These are phyloP conservation scores for Cyclopterus lumpus DNA, from an alignment of 2,797 vertebrate genomes.

Conservation along the genomic window DNA sequence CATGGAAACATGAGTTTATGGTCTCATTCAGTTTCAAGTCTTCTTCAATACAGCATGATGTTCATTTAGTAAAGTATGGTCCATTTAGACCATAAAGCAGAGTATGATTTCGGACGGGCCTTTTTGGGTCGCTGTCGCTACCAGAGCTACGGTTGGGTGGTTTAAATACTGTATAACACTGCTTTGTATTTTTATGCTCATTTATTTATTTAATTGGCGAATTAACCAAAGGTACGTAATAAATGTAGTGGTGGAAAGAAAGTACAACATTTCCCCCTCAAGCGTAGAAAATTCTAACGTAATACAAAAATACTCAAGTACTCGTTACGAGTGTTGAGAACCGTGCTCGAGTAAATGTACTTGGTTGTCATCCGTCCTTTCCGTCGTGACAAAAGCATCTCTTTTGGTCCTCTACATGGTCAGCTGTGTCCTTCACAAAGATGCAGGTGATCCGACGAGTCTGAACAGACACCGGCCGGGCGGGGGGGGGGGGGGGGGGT, in stretches of 20 bases:
- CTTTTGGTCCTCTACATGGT: slow-evolving; percentile 20
- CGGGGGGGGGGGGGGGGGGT: slow-evolving; percentile 28
- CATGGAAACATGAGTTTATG: too few relatives aligned
- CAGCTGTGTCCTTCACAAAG: slow-evolving; percentile 49
- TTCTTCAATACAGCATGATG: too few relatives aligned
- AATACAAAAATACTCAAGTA: neutral
- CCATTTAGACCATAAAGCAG: too few relatives aligned
- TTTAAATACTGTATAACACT: neutral
- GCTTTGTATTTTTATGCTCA: neutral
- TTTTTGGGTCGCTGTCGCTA: too few relatives aligned
- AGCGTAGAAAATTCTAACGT: neutral
- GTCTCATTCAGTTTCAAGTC: too few relatives aligned
- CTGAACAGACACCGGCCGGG: slow-evolving; percentile 44
- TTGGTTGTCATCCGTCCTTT: neutral
- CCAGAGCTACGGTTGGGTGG: neutral
- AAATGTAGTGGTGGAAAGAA: neutral
- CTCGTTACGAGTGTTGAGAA: neutral
- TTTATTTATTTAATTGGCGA: neutral
- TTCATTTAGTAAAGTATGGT: too few relatives aligned
- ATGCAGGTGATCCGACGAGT: slow-evolving; percentile 56
- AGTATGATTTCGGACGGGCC: too few relatives aligned
- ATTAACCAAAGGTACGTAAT: neutral
- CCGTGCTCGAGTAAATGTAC: neutral
- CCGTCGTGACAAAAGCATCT: slow-evolving; percentile 31
- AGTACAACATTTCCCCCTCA: neutral